Percentiles rank a stretch among this genome's conserved stretches.
phyloP scores from a whole-genome alignment of 2,888 invertebrate species.

The Dorcus hopei region DNA sequence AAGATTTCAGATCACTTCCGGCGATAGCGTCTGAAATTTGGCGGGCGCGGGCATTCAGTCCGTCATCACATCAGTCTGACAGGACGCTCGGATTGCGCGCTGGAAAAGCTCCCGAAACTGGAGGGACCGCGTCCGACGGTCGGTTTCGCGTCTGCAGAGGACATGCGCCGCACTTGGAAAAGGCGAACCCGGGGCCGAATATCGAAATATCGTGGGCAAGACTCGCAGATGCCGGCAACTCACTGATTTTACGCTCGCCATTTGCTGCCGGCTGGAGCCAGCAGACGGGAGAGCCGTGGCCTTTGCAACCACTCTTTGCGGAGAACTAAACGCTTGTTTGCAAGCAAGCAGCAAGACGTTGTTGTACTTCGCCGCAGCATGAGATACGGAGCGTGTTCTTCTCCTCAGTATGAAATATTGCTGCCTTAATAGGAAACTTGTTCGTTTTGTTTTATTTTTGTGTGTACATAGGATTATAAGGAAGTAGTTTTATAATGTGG shows the following conservation, averaged over 20 bases:
- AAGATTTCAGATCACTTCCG: too few species aligned
- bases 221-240: conserved; percentile 39
- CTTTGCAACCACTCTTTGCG: conserved; percentile 33
- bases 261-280: conserved; percentile 24
- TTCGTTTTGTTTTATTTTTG: conserved; percentile 21
- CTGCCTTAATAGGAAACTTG: conserved; percentile 22
- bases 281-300: conserved; percentile 24
- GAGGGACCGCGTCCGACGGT: neutral
- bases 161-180: conserved; percentile 9
- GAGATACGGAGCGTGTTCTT: conserved; percentile 2
- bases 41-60: too few species aligned
- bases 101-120: neutral
- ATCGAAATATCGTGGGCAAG: conserved; percentile 19
- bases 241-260: conserved; percentile 35
- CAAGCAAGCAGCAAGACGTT: neutral
- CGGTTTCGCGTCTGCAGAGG: conserved; percentile 8
- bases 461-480: conserved; percentile 19
- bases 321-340: conserved; percentile 27
- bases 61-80: neutral
- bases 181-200: conserved; percentile 17
- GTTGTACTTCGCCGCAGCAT: neutral
- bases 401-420: conserved; percentile 17
- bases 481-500: conserved; percentile 12
- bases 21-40: neutral
- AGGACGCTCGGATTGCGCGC: neutral